phyloP scores from a whole-genome alignment of 2,797 vertebrate genomes.

The Platyrinchus mystaceus region DNA sequence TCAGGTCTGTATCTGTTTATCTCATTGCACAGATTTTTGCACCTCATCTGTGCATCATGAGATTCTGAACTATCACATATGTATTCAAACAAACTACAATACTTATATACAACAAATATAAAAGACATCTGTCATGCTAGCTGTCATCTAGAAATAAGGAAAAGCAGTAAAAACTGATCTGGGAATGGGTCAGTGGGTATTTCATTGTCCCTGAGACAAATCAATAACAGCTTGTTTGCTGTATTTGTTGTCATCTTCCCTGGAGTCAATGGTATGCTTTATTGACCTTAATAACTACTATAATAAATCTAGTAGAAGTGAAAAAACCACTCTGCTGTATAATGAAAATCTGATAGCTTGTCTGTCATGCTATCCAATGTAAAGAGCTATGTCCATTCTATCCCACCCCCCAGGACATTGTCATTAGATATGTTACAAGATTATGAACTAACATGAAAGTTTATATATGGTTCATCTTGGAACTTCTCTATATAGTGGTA shows the following conservation, averaged over 20 bases:
- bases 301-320: conserved; percentile 26
- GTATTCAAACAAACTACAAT: not conserved
- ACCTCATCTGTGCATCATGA: not conserved
- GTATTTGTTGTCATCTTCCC: not conserved
- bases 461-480: not conserved
- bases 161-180: not conserved
- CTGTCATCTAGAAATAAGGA: not conserved
- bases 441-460: not conserved
- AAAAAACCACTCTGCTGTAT: not conserved
- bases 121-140: not conserved
- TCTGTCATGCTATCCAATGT: not conserved
- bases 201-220: conserved; percentile 8
- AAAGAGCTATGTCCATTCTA: not conserved
- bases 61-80: not conserved
- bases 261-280: not conserved
- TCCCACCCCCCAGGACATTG: not conserved
- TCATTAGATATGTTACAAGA: not conserved
- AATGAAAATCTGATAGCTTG: conserved; percentile 23
- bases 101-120: not conserved
- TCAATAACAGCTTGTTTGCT: conserved; percentile 38
- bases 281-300: conserved; percentile 27
- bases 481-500: not conserved
- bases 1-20: not conserved
- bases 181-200: not conserved
- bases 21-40: not conserved